Conservation (phyloP, 2,888 invertebrate genomes). For the Stictocephala bisonia region DNA sequence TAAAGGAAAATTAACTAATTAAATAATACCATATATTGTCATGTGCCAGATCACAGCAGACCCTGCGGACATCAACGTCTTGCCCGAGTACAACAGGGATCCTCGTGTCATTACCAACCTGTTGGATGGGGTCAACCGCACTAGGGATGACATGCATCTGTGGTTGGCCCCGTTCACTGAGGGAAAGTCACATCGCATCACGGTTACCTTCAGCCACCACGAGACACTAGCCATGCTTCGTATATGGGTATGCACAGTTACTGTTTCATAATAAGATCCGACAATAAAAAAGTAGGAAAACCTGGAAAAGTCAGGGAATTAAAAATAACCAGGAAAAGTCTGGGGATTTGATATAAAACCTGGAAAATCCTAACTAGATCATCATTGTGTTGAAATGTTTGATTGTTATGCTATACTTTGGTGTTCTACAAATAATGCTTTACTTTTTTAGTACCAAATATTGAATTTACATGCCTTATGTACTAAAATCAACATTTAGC, state of each 20-base stretch:
- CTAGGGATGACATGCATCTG: slow-evolving; percentile 81
- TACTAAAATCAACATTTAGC: too few species aligned
- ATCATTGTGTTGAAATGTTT: too few species aligned
- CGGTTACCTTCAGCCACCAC: slow-evolving; percentile 68
- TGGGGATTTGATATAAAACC: background rate
- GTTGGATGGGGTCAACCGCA: slow-evolving; percentile 77
- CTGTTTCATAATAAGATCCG: background rate
- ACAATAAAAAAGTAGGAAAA: background rate
- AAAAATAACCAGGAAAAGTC: too few species aligned
- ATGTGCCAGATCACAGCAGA: slow-evolving; percentile 71
- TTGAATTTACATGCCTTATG: too few species aligned
- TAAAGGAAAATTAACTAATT: too few species aligned
- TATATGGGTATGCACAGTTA: slow-evolving; percentile 72
- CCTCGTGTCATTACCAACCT: slow-evolving; percentile 73
- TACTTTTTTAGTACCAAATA: too few species aligned
- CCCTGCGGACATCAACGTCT: slow-evolving; percentile 72
- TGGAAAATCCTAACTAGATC: background rate
- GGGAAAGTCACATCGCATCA: slow-evolving; percentile 72
- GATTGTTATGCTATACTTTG: too few species aligned
- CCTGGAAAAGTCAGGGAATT: too few species aligned
- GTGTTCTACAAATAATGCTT: too few species aligned
- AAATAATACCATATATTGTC: too few species aligned
- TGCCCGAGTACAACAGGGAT: slow-evolving; percentile 75
- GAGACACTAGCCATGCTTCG: slow-evolving; percentile 73
- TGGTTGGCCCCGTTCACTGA: slow-evolving; percentile 77